Evolutionary conservation across 2,797 vertebrate species (phyloP).

Genomic region (Pipistrellus nathusii): DNA sequence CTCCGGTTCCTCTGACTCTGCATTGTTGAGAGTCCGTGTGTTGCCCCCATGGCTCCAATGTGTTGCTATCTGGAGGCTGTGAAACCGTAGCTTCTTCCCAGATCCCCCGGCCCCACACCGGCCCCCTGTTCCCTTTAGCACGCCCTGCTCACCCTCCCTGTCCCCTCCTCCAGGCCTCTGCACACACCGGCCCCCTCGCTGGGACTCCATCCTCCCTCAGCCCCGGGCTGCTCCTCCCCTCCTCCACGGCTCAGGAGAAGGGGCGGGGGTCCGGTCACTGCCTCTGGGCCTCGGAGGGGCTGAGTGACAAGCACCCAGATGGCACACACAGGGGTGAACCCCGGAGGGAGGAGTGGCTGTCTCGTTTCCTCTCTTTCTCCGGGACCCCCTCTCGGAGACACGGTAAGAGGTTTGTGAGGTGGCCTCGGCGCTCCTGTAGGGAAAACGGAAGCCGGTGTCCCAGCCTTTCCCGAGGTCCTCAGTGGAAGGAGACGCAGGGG

Average conservation of each 20-base stretch:
- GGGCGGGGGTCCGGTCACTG: neutral
- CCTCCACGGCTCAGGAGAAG: neutral
- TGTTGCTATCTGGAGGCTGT: neutral
- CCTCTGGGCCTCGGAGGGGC: neutral
- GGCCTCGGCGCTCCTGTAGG: neutral
- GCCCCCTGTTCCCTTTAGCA: neutral
- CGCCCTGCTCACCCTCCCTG: neutral
- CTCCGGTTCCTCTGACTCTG: neutral
- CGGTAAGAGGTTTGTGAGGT: neutral
- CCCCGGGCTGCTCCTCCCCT: neutral
- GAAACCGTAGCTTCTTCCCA: neutral
- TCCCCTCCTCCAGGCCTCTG: neutral
- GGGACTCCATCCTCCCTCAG: neutral
- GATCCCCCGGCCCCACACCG: rapidly evolving
- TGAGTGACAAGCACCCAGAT: neutral
- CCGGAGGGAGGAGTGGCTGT: neutral
- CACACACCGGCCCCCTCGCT: too few species aligned
- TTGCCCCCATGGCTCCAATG: neutral
- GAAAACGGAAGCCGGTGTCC: neutral
- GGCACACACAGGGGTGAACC: rapidly evolving
- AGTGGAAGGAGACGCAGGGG: neutral
- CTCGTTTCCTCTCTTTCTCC: neutral
- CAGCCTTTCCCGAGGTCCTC: neutral
- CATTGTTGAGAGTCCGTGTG: too few species aligned
- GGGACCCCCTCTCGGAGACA: neutral